phyloP scores from a whole-genome alignment of 1,140 invertebrate species.

The Zelostemma sp. region DNA sequence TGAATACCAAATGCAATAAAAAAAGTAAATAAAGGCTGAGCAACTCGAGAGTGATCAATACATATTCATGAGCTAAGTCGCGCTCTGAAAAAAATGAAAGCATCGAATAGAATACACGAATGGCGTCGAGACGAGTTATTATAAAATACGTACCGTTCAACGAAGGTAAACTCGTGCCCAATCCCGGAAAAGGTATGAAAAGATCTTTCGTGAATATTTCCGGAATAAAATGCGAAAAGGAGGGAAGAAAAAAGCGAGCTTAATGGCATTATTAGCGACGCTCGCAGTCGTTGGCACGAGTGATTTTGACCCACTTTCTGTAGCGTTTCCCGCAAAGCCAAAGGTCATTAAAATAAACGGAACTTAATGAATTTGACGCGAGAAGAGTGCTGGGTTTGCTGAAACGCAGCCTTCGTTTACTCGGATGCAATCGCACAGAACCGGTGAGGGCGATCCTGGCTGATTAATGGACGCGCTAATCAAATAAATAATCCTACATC shows the following conservation, averaged over 20 bases:
- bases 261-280: conserved; percentile 8
- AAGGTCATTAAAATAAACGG: conserved; percentile 11
- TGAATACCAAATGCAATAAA: background rate
- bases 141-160: background rate
- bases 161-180: background rate
- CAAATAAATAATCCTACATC: conserved; percentile 62
- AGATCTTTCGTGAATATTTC: background rate
- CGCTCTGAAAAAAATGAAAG: background rate
- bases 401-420: conserved; percentile 21
- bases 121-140: background rate
- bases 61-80: background rate
- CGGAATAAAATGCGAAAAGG: background rate
- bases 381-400: conserved; percentile 3
- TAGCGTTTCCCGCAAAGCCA: conserved; percentile 13
- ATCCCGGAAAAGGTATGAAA: background rate
- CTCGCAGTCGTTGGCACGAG: conserved; percentile 7
- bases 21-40: background rate
- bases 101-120: background rate
- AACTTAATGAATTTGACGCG: conserved; percentile 6
- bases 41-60: background rate
- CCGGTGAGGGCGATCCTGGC: conserved; percentile 15
- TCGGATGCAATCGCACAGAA: conserved; percentile 20
- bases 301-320: conserved; percentile 14
- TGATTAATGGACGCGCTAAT: conserved; percentile 59
- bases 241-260: background rate